A percentile compares a stretch with the other conserved stretches of the same genome.
phyloP scores from a whole-genome alignment of 30 jellyfish, hydroid and myxozoan species.

The Hydractinia echinata region DNA sequence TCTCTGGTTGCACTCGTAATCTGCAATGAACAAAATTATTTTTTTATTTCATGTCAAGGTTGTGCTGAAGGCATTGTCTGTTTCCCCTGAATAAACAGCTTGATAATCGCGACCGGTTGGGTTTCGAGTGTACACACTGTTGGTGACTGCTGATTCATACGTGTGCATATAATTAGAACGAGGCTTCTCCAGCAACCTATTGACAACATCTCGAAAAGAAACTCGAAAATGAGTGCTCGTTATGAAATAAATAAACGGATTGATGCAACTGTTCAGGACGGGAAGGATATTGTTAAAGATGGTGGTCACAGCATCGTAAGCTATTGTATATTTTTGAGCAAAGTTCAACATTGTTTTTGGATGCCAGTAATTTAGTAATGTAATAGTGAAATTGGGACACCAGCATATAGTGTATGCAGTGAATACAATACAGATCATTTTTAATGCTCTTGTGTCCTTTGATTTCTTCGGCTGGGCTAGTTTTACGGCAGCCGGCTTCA shows the following conservation, averaged over 20 bases:
- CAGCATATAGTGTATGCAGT: constrained; percentile 34
- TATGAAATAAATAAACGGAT: constrained; percentile 32
- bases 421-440: constrained; percentile 18
- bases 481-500: not conserved
- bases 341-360: not conserved
- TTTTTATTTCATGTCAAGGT: too few species aligned
- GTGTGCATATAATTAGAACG: not conserved
- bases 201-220: constrained; percentile 20
- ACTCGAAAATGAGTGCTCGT: constrained; percentile 34
- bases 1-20: too few species aligned
- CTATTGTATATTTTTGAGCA: not conserved
- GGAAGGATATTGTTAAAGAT: constrained; percentile 22
- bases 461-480: not conserved
- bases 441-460: constrained; percentile 12
- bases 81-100: too few species aligned
- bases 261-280: constrained; percentile 15
- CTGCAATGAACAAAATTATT: too few species aligned
- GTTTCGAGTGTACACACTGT: not conserved
- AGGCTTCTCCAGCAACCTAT: constrained; percentile 21
- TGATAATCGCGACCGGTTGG: too few species aligned
- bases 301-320: constrained; percentile 24
- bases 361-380: constrained; percentile 18
- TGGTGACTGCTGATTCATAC: not conserved
- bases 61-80: too few species aligned
- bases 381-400: constrained; percentile 25